phyloP scores from a whole-genome alignment of 2,888 invertebrate species.

The Germaria angustata region DNA sequence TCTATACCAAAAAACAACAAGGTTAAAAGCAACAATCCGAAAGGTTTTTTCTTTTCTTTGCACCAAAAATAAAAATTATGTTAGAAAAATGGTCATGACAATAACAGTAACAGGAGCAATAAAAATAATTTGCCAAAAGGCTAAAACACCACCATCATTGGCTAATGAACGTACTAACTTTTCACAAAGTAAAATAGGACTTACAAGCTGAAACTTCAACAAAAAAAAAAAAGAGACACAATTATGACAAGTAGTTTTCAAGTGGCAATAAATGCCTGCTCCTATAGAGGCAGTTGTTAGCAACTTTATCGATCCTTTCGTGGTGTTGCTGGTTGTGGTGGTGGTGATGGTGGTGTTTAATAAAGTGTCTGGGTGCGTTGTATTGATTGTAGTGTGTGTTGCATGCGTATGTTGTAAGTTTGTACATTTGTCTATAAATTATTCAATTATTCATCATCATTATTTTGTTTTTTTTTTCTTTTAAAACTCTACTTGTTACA shows the following conservation, averaged over 20 bases:
- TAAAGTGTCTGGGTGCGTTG: conserved; percentile 22
- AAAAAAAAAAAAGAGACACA: conserved; percentile 5
- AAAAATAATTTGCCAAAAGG: not conserved
- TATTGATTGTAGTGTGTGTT: conserved; percentile 17
- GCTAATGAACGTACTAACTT: conserved; percentile 21
- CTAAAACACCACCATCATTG: conserved; percentile 20
- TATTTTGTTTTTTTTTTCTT: not conserved
- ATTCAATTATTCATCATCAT: conserved; percentile 48
- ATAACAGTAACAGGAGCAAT: not conserved
- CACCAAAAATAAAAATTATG: not conserved
- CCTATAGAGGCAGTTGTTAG: not conserved
- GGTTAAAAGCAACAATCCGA: not conserved
- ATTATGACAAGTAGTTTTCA: conserved; percentile 42
- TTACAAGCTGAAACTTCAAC: not conserved
- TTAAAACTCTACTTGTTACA: not conserved
- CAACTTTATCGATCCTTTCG: not conserved
- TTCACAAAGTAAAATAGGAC: conserved; percentile 3
- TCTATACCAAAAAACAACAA: not conserved
- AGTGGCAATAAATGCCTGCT: not conserved
- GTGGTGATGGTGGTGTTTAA: not conserved
- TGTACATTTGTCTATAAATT: conserved; percentile 25
- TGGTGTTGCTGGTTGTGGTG: not conserved
- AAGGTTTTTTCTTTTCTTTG: not conserved
- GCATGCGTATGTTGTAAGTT: conserved; percentile 21
- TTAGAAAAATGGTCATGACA: conserved; percentile 19